Conservation (phyloP, 2,888 invertebrate genomes). For the Oscheius myriophilus region DNA sequence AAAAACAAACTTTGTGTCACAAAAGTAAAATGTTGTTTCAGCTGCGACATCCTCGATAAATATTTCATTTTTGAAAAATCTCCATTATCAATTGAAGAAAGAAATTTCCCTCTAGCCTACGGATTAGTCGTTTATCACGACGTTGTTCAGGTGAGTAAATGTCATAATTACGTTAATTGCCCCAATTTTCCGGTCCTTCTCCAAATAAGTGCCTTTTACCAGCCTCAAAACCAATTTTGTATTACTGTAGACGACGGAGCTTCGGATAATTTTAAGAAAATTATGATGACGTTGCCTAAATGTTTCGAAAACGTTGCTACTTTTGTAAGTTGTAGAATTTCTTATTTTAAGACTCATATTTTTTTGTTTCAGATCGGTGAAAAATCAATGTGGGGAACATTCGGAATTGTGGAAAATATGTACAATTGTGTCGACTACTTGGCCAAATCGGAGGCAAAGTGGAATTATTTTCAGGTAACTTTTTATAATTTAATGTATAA, state of each 20-base stretch:
- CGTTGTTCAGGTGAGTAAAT: slow-evolving; percentile 25
- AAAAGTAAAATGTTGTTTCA: slow-evolving; percentile 2
- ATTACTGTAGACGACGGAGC: slow-evolving; percentile 24
- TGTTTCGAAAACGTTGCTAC: slow-evolving; percentile 24
- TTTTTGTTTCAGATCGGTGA: slow-evolving; percentile 18
- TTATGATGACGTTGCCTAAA: slow-evolving; percentile 16
- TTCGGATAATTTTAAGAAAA: slow-evolving; percentile 8
- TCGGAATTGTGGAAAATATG: slow-evolving; percentile 28
- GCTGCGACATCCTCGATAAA: slow-evolving; percentile 26
- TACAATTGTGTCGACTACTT: slow-evolving; percentile 29
- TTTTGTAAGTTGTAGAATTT: slow-evolving; percentile 22
- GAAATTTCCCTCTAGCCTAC: slow-evolving; percentile 22
- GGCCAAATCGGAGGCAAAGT: slow-evolving; percentile 8
- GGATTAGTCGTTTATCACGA: slow-evolving; percentile 25
- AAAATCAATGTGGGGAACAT: slow-evolving; percentile 24
- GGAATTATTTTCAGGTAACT: slow-evolving; percentile 31
- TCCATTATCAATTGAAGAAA: slow-evolving; percentile 23
- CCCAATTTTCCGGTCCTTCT: slow-evolving; percentile 19
- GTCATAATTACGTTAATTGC: neutral
- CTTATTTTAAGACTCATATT: neutral
- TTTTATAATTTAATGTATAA: neutral
- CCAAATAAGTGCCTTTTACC: slow-evolving; percentile 29
- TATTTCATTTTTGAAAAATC: slow-evolving; percentile 25
- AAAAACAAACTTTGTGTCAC: no score
- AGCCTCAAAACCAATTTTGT: slow-evolving; percentile 30